Evolutionary conservation across 2,888 invertebrate species (phyloP).

Genomic region (Rotaria macrura): DNA sequence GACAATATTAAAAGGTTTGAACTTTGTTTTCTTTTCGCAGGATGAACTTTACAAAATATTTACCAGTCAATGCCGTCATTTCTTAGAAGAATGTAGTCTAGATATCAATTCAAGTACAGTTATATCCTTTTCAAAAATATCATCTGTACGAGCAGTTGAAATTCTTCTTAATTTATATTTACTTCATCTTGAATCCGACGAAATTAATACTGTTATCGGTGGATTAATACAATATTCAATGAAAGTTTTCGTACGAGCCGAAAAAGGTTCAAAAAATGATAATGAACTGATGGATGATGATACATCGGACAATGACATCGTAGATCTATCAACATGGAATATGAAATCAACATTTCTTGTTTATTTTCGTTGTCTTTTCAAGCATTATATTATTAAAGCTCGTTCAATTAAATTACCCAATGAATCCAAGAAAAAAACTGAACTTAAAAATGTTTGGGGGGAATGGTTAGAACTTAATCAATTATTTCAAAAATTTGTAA

Average conservation of each 20-base stretch:
- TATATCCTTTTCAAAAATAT: background rate
- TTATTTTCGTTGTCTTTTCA: slow-evolving; percentile 16
- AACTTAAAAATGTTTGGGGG: background rate
- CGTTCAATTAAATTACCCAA: background rate
- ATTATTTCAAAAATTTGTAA: slow-evolving; percentile 7
- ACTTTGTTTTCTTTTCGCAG: background rate
- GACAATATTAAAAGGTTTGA: too few relatives aligned
- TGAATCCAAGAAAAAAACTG: background rate
- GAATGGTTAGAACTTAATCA: background rate
- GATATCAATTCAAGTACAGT: background rate
- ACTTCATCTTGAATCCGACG: background rate
- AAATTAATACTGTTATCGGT: background rate
- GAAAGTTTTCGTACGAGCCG: background rate
- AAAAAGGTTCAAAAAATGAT: background rate
- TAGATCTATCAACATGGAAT: background rate
- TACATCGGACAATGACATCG: background rate
- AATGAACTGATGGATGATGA: background rate
- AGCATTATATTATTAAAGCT: slow-evolving; percentile 1
- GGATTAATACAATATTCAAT: slow-evolving; percentile 5
- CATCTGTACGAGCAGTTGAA: background rate
- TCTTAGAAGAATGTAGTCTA: background rate
- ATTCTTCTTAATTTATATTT: background rate
- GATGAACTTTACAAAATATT: background rate
- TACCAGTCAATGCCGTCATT: background rate
- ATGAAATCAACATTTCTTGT: background rate